These are phyloP conservation scores for Crematogaster levior DNA, from an alignment of 2,888 invertebrate genomes.

Conservation along the genomic window DNA sequence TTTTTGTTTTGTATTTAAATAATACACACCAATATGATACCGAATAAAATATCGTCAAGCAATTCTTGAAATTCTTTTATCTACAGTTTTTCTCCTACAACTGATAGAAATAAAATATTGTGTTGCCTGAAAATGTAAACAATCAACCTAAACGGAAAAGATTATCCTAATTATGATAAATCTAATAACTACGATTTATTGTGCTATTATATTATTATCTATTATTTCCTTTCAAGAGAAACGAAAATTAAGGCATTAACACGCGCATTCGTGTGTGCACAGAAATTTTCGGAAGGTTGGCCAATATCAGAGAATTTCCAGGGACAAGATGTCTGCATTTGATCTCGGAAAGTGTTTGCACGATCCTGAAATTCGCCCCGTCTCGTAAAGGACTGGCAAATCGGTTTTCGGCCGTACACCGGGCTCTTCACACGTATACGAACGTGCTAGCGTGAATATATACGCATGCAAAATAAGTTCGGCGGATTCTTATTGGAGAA, in stretches of 20 bases:
- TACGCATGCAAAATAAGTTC: slow-evolving; percentile 28
- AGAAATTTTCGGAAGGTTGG: background rate
- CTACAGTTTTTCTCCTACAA: background rate
- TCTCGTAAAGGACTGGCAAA: slow-evolving; percentile 44
- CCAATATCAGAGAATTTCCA: slow-evolving; percentile 8
- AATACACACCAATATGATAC: background rate
- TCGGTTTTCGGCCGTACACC: slow-evolving; percentile 47
- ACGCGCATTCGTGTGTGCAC: background rate
- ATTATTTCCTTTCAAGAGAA: background rate
- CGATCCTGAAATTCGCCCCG: slow-evolving; percentile 34
- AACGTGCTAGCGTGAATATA: background rate
- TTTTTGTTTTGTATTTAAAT: background rate
- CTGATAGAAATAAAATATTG: background rate
- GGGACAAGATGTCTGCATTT: slow-evolving; percentile 49
- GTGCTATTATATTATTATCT: background rate
- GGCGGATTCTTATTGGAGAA: slow-evolving; percentile 31
- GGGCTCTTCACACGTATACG: background rate
- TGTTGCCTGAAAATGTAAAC: background rate
- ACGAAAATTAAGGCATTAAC: slow-evolving; percentile 14
- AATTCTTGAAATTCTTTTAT: background rate
- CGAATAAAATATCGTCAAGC: slow-evolving; percentile 4
- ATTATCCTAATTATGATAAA: background rate
- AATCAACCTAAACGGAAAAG: background rate
- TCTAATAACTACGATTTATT: background rate
- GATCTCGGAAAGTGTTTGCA: slow-evolving; percentile 58